A percentile compares a stretch with the other conserved stretches of the same genome.
Conservation (phyloP, 2,888 invertebrate species). For the Fragum whitleyi region DNA sequence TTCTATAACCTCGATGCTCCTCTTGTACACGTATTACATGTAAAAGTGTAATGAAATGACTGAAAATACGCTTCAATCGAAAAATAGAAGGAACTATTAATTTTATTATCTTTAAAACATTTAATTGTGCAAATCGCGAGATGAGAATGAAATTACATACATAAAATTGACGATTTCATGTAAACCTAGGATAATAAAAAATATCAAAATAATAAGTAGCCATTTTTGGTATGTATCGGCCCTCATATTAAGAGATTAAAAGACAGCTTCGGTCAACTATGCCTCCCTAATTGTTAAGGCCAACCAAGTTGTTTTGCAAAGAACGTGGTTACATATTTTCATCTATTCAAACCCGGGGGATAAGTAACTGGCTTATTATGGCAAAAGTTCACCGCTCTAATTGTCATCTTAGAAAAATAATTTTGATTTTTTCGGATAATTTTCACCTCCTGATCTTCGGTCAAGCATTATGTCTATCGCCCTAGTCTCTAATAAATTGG, state of each 20-base stretch:
- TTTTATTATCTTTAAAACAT: too few relatives aligned
- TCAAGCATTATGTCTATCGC: slow-evolving; percentile 36
- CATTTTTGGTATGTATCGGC: background rate
- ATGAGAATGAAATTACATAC: too few relatives aligned
- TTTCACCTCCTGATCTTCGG: slow-evolving; percentile 38
- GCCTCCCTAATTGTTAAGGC: slow-evolving; percentile 9
- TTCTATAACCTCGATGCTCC: too few relatives aligned
- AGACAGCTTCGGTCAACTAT: slow-evolving; percentile 47
- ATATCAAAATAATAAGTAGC: too few relatives aligned
- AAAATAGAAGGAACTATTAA: too few relatives aligned
- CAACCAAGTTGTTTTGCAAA: slow-evolving; percentile 12
- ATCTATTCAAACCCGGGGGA: slow-evolving; percentile 5
- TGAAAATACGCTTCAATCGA: too few relatives aligned
- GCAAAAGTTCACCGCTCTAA: slow-evolving; percentile 48
- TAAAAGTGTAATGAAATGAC: too few relatives aligned
- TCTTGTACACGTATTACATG: too few relatives aligned
- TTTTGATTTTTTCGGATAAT: slow-evolving; percentile 45
- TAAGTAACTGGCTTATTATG: slow-evolving; percentile 37
- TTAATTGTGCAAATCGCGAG: too few relatives aligned
- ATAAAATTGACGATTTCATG: too few relatives aligned
- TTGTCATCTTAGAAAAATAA: slow-evolving; percentile 45
- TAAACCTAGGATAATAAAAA: too few relatives aligned
- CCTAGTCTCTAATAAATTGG: slow-evolving; percentile 11
- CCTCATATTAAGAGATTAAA: slow-evolving; percentile 43
- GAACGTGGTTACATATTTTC: slow-evolving; percentile 12